These are phyloP conservation scores for Xerus rutilus DNA, from an alignment of 2,797 vertebrate genomes.

Conservation along the genomic window DNA sequence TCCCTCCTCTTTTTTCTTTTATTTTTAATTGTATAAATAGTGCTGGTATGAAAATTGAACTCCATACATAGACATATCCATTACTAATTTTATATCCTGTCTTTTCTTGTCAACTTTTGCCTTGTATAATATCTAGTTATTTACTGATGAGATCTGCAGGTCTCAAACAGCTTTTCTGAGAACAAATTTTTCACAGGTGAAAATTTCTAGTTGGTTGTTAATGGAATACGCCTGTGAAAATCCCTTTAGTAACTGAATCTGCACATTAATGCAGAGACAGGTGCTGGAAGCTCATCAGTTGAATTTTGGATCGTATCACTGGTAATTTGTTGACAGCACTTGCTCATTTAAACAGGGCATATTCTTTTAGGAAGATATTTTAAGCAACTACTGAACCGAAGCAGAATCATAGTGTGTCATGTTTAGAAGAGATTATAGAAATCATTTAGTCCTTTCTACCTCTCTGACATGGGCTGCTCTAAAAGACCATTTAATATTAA, in stretches of 20 bases:
- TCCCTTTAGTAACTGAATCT: not conserved
- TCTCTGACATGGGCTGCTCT: not conserved
- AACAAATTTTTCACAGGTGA: not conserved
- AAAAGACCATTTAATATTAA: not conserved
- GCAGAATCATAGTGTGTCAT: not conserved
- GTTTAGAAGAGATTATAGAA: not conserved
- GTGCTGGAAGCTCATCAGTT: not conserved
- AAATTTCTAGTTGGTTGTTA: not conserved
- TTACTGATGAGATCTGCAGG: not conserved
- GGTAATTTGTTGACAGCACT: not conserved
- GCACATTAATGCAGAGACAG: not conserved
- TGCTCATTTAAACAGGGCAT: not conserved
- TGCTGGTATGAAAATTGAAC: not conserved
- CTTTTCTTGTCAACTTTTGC: not conserved
- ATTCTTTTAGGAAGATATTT: not conserved
- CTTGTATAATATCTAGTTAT: not conserved
- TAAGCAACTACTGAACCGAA: not conserved
- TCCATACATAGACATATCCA: not conserved
- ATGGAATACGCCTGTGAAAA: not conserved
- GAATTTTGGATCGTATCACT: not conserved
- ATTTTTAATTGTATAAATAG: not conserved
- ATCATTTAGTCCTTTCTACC: not conserved
- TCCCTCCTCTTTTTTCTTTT: not conserved
- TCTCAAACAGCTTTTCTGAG: constrained; percentile 1
- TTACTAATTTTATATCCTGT: constrained; percentile 26